These are phyloP conservation scores for Dendrocincla tyrannina DNA, from an alignment of 2,797 vertebrate species.

Conservation along the genomic window DNA sequence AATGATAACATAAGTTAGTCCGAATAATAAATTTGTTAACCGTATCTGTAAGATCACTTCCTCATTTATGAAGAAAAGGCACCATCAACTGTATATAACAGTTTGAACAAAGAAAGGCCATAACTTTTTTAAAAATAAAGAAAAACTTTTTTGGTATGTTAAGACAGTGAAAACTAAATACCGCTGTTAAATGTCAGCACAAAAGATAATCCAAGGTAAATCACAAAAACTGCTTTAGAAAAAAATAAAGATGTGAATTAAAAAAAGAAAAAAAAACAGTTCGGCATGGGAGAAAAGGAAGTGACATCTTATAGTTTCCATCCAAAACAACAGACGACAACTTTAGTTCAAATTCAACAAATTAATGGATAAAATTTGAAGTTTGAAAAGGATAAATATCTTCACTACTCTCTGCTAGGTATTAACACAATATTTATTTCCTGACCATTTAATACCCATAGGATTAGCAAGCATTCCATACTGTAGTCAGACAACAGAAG, in stretches of 20 bases:
- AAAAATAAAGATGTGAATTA: not conserved
- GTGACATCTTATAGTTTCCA: not conserved
- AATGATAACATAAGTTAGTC: not conserved
- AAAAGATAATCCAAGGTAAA: not conserved
- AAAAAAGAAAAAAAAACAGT: not conserved
- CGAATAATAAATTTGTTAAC: not conserved
- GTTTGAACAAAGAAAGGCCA: not conserved
- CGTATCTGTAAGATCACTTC: not conserved
- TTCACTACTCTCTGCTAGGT: not conserved
- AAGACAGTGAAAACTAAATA: not conserved
- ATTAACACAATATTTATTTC: not conserved
- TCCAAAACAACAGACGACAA: not conserved
- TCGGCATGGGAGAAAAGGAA: not conserved
- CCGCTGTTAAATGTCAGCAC: not conserved
- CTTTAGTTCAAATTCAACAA: not conserved
- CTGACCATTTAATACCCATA: not conserved
- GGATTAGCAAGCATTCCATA: not conserved
- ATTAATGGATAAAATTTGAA: not conserved
- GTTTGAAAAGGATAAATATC: not conserved
- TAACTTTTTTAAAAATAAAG: not conserved
- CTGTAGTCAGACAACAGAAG: not conserved
- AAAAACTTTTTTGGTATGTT: not conserved
- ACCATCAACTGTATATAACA: not conserved
- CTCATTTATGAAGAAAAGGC: not conserved
- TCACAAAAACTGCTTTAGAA: not conserved